Conservation (phyloP, 1,140 invertebrate species). For the Acromyrmex charruanus region DNA sequence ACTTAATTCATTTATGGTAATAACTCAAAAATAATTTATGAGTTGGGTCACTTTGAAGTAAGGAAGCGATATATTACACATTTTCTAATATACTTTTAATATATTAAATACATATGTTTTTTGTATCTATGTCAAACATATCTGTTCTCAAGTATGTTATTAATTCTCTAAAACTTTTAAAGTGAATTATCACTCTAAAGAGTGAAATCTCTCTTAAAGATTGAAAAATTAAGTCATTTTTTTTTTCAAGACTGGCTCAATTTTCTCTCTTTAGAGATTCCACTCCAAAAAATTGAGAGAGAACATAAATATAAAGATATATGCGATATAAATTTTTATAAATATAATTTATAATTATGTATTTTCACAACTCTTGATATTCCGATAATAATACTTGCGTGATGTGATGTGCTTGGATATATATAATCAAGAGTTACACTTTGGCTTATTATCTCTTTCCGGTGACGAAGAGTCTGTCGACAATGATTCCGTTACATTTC, state of each 20-base stretch:
- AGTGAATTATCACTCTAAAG: too few relatives aligned
- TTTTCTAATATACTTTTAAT: not conserved
- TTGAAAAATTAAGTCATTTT: too few relatives aligned
- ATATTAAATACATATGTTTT: not conserved
- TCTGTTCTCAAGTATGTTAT: too few relatives aligned
- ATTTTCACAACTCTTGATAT: not conserved
- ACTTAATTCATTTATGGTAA: too few relatives aligned
- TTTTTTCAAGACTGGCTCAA: too few relatives aligned
- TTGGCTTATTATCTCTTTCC: not conserved
- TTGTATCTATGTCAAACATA: not conserved
- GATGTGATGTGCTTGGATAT: not conserved
- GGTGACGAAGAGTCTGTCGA: slow-evolving; percentile 64
- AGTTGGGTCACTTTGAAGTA: too few relatives aligned
- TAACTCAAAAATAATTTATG: too few relatives aligned
- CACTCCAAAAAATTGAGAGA: too few relatives aligned
- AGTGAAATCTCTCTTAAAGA: too few relatives aligned
- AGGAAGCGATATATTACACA: not conserved
- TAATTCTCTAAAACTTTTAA: too few relatives aligned
- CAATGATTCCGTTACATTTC: slow-evolving; percentile 68
- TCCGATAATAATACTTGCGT: not conserved
- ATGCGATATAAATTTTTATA: slow-evolving; percentile 5
- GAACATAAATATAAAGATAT: not conserved
- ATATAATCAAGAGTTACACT: slow-evolving; percentile 23
- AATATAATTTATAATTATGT: slow-evolving; percentile 19
- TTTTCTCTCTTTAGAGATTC: too few relatives aligned